Evolutionary conservation across 2,113 vertebrate genomes (phyloP).

Genomic region (Heterocephalus glaber): DNA sequence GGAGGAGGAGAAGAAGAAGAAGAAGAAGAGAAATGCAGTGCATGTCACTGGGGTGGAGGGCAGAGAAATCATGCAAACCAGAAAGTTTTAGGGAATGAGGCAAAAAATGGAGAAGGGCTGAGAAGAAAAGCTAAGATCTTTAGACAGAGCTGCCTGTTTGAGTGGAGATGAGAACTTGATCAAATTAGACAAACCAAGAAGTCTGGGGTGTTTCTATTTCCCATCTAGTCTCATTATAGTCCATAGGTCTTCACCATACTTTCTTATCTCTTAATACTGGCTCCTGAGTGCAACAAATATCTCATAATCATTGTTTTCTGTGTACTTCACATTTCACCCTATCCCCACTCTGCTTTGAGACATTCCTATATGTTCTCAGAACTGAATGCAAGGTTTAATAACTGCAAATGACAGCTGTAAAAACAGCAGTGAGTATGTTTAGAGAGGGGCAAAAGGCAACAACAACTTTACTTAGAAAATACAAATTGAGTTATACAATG

Average conservation of each 20-base stretch:
- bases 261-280: not conserved
- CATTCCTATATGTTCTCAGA: not conserved
- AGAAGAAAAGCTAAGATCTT: not conserved
- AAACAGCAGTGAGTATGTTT: fast-evolving
- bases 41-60: not conserved
- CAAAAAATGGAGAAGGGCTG: not conserved
- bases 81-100: not conserved
- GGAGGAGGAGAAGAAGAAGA: too few relatives aligned
- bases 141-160: not conserved
- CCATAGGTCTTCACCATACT: not conserved
- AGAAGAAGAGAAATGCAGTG: not conserved
- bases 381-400: not conserved
- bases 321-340: fast-evolving
- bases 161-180: not conserved
- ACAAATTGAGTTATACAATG: not conserved
- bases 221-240: not conserved
- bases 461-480: not conserved
- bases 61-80: not conserved
- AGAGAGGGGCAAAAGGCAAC: not conserved
- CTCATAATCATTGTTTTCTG: not conserved
- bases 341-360: not conserved
- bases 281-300: not conserved
- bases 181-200: not conserved
- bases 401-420: not conserved
- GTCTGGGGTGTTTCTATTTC: not conserved